A percentile compares a stretch with the other conserved stretches of the same genome.
phyloP scores from a whole-genome alignment of 2,113 vertebrate genomes.

The Tragelaphus scriptus region DNA sequence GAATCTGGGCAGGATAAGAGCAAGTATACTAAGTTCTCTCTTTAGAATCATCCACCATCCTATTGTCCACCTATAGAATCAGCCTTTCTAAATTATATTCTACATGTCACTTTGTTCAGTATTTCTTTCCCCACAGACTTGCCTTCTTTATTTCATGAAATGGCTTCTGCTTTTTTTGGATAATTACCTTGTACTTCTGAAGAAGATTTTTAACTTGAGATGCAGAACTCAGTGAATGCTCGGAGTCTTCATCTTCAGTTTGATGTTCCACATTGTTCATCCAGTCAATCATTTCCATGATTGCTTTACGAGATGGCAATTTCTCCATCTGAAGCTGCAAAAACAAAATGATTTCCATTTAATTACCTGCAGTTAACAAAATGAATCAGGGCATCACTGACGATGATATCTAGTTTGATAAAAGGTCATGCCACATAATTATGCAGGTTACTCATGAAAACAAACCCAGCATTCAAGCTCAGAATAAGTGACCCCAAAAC shows the following conservation, averaged over 20 bases:
- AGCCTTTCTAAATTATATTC: not conserved
- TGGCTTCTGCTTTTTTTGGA: not conserved
- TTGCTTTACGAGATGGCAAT: conserved; percentile 84
- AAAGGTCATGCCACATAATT: conserved; percentile 66
- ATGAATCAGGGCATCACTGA: conserved; percentile 44
- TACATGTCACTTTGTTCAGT: not conserved
- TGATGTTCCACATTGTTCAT: conserved; percentile 77
- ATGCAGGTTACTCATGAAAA: conserved; percentile 57
- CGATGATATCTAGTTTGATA: conserved; percentile 63
- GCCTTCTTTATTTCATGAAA: not conserved
- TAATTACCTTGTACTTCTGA: conserved; percentile 86
- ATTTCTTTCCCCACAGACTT: not conserved
- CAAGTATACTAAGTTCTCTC: not conserved
- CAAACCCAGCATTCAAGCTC: conserved; percentile 28
- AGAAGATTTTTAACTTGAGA: conserved; percentile 78
- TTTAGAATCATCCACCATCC: not conserved
- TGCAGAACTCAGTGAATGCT: not conserved
- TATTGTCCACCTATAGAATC: not conserved
- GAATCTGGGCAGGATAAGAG: not conserved
- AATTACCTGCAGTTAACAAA: conserved; percentile 50
- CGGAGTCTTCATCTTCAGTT: conserved; percentile 47
- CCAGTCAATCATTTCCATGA: conserved; percentile 85
- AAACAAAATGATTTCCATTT: conserved; percentile 64
- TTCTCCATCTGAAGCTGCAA: conserved; percentile 88
- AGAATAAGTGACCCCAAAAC: conserved; percentile 44